Evolutionary conservation across 2,888 invertebrate species (phyloP), one percentile per base, ranked within the genome.

Genomic region (Caenorhabditis parvicauda): DNA sequence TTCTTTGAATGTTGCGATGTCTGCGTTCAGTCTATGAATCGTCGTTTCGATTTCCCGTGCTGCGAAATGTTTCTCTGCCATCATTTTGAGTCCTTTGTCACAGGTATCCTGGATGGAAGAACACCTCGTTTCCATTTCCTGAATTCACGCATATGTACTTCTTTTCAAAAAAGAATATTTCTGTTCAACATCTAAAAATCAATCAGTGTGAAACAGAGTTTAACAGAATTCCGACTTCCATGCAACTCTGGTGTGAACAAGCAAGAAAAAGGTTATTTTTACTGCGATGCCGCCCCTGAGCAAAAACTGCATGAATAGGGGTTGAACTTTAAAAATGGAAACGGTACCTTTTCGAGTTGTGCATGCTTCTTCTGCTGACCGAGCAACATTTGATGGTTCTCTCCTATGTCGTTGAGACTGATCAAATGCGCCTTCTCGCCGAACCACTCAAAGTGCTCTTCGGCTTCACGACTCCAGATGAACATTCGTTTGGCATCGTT

Each of bases 391-490:
- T 74, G 74, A 17, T 79, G 64, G 5, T 74, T 68, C 44, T 71
- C 87, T 0, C 96, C 96, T 81, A 94, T 95, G 83, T 96, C 95
- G 83, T 93, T 93, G 35, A 92, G 91, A 21, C 91, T 91, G 0
- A 94, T 92, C 24, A 90, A 81, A 0, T 89, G 86, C 84, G 90
- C 89, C 84, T 92, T 92, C 81, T 94, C 94, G 22, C 88, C 87
- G 76, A 95, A 83, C 95, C 95, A 96, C 68, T 89, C 88, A 51
- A 91, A 80, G 82, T 95, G 94, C 81, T 95, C 94, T 59, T 92
- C 91, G 0, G 92, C 89, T 80, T 95, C 95, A 24, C 92, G 86
- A 43, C 89, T 86, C 85, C 93, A 93, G 78, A 92, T 89, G 80
- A 93, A 92, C 65, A 94, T 84, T 43, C 89, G 84, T 2, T 89